Percentiles rank a stretch among this genome's conserved stretches.
Conservation (phyloP, 2,113 vertebrate species). For the Anarhynchus alexandrinus region DNA sequence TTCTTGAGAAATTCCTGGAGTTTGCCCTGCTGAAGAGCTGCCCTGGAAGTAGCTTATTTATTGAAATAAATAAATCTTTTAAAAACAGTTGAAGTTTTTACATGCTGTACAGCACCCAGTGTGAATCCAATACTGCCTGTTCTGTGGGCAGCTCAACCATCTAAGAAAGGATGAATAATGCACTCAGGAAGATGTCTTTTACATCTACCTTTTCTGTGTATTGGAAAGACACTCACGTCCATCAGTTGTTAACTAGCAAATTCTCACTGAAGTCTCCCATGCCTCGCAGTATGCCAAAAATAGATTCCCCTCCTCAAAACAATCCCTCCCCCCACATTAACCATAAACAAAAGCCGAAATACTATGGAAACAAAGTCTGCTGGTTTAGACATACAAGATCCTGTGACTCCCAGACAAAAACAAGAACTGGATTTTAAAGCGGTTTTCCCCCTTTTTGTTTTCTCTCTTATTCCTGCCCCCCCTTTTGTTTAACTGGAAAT, state of each 20-base stretch:
- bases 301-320: background rate
- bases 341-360: background rate
- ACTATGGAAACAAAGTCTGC: background rate
- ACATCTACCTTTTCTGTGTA: background rate
- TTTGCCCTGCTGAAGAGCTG: background rate
- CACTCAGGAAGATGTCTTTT: background rate
- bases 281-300: background rate
- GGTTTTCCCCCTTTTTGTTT: background rate
- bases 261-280: background rate
- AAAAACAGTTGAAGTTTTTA: background rate
- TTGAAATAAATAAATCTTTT: background rate
- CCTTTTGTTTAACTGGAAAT: background rate
- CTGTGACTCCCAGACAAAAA: background rate
- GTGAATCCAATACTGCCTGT: background rate
- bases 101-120: background rate
- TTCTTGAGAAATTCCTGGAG: background rate
- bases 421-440: background rate
- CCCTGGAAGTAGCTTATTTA: background rate
- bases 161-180: background rate
- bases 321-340: background rate
- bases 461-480: background rate
- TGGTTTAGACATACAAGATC: background rate
- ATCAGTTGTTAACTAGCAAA: background rate
- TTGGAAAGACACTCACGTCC: background rate
- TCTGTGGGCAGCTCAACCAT: background rate